Evolutionary conservation across 2,888 invertebrate species (phyloP).

Genomic region (Myathropa florea): DNA sequence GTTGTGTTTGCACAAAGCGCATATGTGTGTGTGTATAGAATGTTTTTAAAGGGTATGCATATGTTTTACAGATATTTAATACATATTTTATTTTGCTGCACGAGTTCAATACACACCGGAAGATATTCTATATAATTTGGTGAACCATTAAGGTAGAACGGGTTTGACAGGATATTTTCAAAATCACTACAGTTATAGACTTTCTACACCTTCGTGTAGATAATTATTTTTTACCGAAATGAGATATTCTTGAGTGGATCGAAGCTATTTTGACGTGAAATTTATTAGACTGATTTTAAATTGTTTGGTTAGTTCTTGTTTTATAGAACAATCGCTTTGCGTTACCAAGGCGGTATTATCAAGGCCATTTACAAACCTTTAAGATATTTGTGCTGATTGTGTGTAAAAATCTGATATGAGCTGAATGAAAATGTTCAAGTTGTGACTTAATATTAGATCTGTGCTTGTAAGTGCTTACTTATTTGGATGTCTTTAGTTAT

Average conservation of each 20-base stretch:
- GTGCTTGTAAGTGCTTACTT: no score
- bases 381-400: no score
- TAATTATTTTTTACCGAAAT: background rate
- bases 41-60: slow-evolving; percentile 14
- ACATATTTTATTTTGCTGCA: background rate
- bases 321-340: no score
- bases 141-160: slow-evolving; percentile 22
- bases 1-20: background rate
- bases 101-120: slow-evolving; percentile 19
- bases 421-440: no score
- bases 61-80: background rate
- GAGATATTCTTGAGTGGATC: background rate
- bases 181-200: slow-evolving; percentile 35
- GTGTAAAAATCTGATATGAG: no score
- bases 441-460: no score
- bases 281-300: no score
- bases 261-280: no score
- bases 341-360: no score
- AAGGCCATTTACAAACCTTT: no score
- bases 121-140: slow-evolving; percentile 7
- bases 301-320: no score
- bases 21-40: background rate
- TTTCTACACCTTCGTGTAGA: slow-evolving; percentile 43
- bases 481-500: no score
- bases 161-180: slow-evolving; percentile 51